Conservation (phyloP, 1,140 invertebrate genomes). For the Eriocheir sinensis region DNA sequence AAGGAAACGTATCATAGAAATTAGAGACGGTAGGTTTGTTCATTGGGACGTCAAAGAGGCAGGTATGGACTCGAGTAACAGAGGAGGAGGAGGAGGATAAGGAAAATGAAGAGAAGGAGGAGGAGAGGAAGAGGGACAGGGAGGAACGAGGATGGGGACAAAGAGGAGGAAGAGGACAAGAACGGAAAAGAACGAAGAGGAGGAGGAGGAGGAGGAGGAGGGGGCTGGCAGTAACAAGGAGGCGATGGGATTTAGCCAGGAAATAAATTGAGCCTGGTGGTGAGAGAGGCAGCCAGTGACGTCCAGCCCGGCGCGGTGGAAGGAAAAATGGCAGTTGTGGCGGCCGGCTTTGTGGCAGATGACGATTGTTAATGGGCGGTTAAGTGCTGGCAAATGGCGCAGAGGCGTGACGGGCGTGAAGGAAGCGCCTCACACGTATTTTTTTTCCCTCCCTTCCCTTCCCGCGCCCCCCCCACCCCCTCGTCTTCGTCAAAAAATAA, state of each 20-base stretch:
- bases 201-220: neutral
- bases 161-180: no score
- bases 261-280: neutral
- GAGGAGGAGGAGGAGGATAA: neutral
- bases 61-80: neutral
- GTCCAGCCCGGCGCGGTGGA: conserved; percentile 1
- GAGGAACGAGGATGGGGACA: neutral
- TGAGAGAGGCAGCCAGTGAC: neutral
- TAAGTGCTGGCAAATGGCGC: conserved; percentile 71
- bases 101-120: neutral
- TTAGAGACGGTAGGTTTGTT: neutral
- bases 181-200: no score
- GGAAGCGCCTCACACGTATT: neutral
- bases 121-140: neutral
- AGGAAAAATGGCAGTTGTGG: conserved; percentile 64
- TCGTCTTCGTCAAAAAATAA: neutral
- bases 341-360: conserved; percentile 66
- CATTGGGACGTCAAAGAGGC: no score
- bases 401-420: conserved; percentile 64
- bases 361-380: conserved; percentile 72
- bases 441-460: neutral
- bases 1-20: neutral
- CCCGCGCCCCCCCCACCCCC: neutral
- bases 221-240: neutral
- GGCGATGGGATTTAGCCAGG: neutral